Evolutionary conservation across 2,888 invertebrate genomes (phyloP).

Genomic region (Agrilus mali): DNA sequence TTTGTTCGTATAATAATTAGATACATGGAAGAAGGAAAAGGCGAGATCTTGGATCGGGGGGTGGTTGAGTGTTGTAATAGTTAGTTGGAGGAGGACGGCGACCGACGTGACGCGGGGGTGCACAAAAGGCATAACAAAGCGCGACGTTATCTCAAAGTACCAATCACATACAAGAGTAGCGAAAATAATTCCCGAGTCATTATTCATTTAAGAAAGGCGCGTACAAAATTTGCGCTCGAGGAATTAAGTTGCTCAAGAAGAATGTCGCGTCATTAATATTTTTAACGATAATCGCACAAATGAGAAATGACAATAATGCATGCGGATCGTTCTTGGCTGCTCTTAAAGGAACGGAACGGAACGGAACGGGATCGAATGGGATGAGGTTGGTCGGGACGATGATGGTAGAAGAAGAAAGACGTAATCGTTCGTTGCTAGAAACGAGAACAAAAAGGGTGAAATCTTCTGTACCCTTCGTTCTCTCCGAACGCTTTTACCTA

Average conservation of each 20-base stretch:
- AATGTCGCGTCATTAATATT: conserved; percentile 35
- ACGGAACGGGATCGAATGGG: conserved; percentile 5
- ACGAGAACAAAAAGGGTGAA: conserved; percentile 21
- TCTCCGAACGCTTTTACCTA: conserved; percentile 7
- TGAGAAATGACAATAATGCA: conserved; percentile 36
- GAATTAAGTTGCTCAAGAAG: conserved; percentile 34
- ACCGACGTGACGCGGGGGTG: too few species aligned
- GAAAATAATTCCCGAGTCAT: conserved; percentile 21
- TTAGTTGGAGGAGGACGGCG: too few species aligned
- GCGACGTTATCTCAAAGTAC: conserved; percentile 16
- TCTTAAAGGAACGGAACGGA: conserved; percentile 13
- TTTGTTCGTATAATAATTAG: too few species aligned
- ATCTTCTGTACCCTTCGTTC: conserved; percentile 9
- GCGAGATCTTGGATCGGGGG: too few species aligned
- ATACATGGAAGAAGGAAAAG: too few species aligned
- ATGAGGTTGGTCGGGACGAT: neutral
- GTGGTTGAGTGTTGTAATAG: too few species aligned
- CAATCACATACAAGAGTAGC: conserved; percentile 23
- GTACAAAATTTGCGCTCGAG: conserved; percentile 30
- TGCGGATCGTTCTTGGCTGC: conserved; percentile 25
- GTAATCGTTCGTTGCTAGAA: too few species aligned
- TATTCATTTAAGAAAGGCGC: conserved; percentile 25
- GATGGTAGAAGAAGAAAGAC: conserved; percentile 6
- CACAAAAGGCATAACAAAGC: neutral
- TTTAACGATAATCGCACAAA: conserved; percentile 36